phyloP scores from a whole-genome alignment of 1,140 invertebrate genomes.

The Drosophila sturtevanti region DNA sequence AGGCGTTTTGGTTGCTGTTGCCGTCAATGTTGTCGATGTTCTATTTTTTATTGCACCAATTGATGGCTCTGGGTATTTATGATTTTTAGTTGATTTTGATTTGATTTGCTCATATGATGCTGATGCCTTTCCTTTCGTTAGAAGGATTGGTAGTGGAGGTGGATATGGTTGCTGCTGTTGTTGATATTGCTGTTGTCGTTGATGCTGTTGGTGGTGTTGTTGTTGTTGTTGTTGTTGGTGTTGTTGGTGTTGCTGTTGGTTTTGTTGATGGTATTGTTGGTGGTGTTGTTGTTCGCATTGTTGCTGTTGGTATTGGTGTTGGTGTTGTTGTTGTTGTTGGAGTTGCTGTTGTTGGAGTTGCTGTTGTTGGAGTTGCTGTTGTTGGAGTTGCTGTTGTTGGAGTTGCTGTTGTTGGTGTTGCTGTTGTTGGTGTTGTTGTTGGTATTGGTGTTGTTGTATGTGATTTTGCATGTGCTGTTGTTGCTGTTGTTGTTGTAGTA shows the following conservation, averaged over 20 bases:
- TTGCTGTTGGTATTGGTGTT: neutral
- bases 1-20: too few species aligned
- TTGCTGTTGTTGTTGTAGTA: neutral
- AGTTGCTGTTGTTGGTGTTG: neutral
- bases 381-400: neutral
- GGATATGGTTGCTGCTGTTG: neutral
- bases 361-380: neutral
- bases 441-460: neutral
- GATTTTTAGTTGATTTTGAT: too few species aligned
- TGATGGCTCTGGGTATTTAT: too few species aligned
- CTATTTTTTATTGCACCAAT: too few species aligned
- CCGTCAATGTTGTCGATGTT: too few species aligned
- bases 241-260: neutral
- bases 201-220: neutral
- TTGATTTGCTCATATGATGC: too few species aligned
- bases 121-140: too few species aligned
- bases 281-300: neutral
- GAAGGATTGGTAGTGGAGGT: too few species aligned
- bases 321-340: too few species aligned
- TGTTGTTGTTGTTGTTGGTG: neutral
- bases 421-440: neutral
- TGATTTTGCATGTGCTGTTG: too few species aligned
- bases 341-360: neutral
- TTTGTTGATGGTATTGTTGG: neutral
- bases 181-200: neutral